Evolutionary conservation across 2,797 vertebrate species (phyloP), one percentile per base, ranked within the genome.

Genomic region (Nannoperca australis): DNA sequence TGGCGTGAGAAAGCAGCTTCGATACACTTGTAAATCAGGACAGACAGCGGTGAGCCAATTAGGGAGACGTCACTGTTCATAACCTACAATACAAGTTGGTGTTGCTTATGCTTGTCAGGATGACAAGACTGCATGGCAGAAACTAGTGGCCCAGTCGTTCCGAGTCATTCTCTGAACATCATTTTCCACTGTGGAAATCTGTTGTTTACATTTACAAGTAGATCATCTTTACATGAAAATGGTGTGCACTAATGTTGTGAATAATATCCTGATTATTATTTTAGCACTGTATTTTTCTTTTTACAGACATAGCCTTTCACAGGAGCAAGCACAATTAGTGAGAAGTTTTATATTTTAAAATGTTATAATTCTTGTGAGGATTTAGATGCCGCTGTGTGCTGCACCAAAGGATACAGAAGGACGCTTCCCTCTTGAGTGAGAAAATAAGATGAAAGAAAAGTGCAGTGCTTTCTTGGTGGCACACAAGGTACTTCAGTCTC

Each of bases 401-500:
- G 62, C 55, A 69, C 60, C 34, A 62, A 74, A 84, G 56, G 68
- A 85, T 78, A 68, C 82, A 77, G 79, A 77, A 83, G 77, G 81
- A 24, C 56, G 81, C 64, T 68, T 86, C 71, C 71, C 78, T 66
- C 71, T 80, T 66, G 85, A 82, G 60, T 68, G 22, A 79, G 79
- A 89, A 74, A 88, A 83, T 91, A 91, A 81, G 79, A 88, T 85
- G 84, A 86, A 82, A 90, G 82, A 85, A 89, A 93, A 92, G 85
- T 88, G 84, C 84, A 70, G 78, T 13, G 58, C 60, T 77, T 84
- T 82, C 70, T 75, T 62, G 58, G 71, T 61, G 60, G 78, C 83
- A 89, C 90, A 91, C 81, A 87, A 85, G 91, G 88, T 87, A 83
- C 92, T 93, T 85, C 71, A 81, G 82, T 80, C 83, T 84, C 82